phyloP scores from a whole-genome alignment of 1,140 invertebrate species.

The Ips typographus region DNA sequence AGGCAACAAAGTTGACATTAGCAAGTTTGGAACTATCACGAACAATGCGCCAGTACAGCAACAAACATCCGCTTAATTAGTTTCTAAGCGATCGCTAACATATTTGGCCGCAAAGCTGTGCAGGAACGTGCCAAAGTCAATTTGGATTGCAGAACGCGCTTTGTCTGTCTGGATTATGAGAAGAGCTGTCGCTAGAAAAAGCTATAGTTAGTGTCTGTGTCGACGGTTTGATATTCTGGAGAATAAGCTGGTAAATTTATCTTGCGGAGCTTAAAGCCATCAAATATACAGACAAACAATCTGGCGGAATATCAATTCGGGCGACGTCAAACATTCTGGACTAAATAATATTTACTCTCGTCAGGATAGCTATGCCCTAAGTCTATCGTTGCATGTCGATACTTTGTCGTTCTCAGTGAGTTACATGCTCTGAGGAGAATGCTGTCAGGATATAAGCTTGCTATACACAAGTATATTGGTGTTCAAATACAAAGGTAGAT shows the following conservation, averaged over 20 bases:
- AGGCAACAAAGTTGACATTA: too few relatives aligned
- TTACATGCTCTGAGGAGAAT: too few relatives aligned
- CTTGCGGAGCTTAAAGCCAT: neutral
- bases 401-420: too few relatives aligned
- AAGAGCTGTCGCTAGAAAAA: too few relatives aligned
- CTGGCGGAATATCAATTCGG: constrained; percentile 1
- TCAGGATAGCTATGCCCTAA: neutral
- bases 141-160: constrained; percentile 3
- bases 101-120: constrained; percentile 1
- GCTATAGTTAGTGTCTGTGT: neutral
- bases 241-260: constrained; percentile 1
- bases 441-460: too few relatives aligned
- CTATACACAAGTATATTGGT: too few relatives aligned
- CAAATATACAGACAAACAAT: neutral
- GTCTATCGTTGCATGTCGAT: too few relatives aligned
- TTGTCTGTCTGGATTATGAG: neutral
- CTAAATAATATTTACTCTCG: neutral
- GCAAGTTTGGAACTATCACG: neutral
- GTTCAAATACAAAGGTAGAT: too few relatives aligned
- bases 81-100: constrained; percentile 1
- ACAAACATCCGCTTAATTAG: constrained; percentile 1
- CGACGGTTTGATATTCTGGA: neutral
- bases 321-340: neutral
- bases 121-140: constrained; percentile 4
- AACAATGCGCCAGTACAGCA: neutral